Evolutionary conservation across 2,888 invertebrate genomes (phyloP), one percentile per base, ranked within the genome.

Genomic region (Tetragonisca angustula): DNA sequence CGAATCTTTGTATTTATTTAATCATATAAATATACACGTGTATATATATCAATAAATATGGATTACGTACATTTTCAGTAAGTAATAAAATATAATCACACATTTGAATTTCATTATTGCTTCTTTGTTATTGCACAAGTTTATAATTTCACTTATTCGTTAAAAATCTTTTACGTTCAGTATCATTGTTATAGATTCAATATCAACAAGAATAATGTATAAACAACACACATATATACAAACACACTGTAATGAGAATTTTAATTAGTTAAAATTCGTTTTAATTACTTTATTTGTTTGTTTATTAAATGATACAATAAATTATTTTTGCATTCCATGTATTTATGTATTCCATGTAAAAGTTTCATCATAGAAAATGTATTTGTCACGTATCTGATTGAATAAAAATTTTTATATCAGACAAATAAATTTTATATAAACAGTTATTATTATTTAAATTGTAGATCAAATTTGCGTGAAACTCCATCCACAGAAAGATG

Each of bases 401-500:
- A 24, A 24, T 43, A 43, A 11, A 24, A n/a, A 68, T 24, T 56
- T 70, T 43, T 9, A 9, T 9, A 43, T 43, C 43, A 9, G 43
- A 17, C 13, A 27, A 62, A 43, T 15, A 6, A 70, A 11, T 52
- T 36, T 32, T 19, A n/a, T 32, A 2, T 24, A 54, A 19, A n/a
- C 32, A 0, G 36, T 64, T 43, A 36, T 77, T 52, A 4, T 62
- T 49, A 49, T 52, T 72, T 75, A 50, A 70, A 36, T 90, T 89
- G 9, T 73, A 93, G 92, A 43, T 69, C 76, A 27, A 89, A 73
- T 67, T 64, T 83, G 61, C 87, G 74, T 62, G 87, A 90, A 52
- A 56, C 88, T 62, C 92, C 93, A 71, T 85, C 92, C 0, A 64
- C 88, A 11, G 92, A 94, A 2, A 92, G 87, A 69, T 94, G 94